A percentile compares a stretch with the other conserved stretches of the same genome.
These are phyloP conservation scores for Actias luna DNA, from an alignment of 2,888 invertebrate species.

Conservation along the genomic window DNA sequence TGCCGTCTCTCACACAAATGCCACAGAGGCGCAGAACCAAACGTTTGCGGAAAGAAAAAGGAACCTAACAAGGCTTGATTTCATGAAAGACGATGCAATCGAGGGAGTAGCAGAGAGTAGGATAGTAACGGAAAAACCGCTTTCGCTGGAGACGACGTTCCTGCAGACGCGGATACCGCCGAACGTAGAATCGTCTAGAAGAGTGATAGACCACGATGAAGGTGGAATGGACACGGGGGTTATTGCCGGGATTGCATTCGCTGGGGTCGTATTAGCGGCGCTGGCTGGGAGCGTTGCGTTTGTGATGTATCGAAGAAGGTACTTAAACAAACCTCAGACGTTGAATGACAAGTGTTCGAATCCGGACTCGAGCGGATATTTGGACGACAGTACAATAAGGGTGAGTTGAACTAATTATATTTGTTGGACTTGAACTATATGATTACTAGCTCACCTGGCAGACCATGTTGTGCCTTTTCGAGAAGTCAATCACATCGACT, in stretches of 20 bases:
- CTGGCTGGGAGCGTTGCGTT: conserved; percentile 85
- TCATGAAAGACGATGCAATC: conserved; percentile 56
- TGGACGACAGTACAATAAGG: conserved; percentile 92
- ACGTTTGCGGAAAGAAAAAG: conserved; percentile 56
- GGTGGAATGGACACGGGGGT: conserved; percentile 81
- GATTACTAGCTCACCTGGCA: too few species aligned
- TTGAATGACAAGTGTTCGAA: conserved; percentile 91
- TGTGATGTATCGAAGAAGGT: conserved; percentile 86
- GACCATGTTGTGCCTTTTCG: too few species aligned
- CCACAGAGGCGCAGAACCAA: conserved; percentile 56
- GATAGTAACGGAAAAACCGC: conserved; percentile 71
- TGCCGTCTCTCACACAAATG: conserved; percentile 37
- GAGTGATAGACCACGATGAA: conserved; percentile 57
- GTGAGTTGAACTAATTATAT: conserved; percentile 74
- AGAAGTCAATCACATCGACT: too few species aligned
- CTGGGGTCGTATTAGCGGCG: conserved; percentile 84
- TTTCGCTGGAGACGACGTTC: conserved; percentile 70
- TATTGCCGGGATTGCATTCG: conserved; percentile 87
- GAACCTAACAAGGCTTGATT: conserved; percentile 63
- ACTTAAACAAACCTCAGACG: conserved; percentile 91
- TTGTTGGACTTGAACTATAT: too few species aligned
- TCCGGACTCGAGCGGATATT: conserved; percentile 92
- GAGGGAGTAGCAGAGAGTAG: conserved; percentile 59
- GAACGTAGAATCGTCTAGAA: conserved; percentile 67
- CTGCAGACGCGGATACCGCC: conserved; percentile 69